Base-by-base conservation (phyloP, 2,888 invertebrate genomes). In the Micoletzkya japonica region DNA sequence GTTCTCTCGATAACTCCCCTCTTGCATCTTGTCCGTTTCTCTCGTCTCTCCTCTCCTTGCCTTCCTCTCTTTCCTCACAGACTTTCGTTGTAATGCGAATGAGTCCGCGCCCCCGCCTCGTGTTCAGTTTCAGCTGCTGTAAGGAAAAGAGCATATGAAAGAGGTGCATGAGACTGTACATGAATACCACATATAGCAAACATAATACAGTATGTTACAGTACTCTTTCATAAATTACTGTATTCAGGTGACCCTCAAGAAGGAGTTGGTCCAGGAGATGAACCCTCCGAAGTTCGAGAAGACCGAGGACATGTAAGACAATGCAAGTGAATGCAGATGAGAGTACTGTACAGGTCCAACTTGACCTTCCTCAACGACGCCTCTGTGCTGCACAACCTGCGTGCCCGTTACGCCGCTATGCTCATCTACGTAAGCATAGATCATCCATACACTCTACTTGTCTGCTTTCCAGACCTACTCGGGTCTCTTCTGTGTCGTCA, bases 241-340 rank as follows among this genome's bases (percentile, higher is more conserved):
- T 20, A 56, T 78, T 36, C 64, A 83, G 82, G 93, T 94, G 63
- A 90, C 90, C 84, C 89, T 92, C 88, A 93, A 92, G 90, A 93
- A 93, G 90, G 94, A 94, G 81, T 89, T 90, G 86, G 92, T 95
- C 86, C 91, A 90, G 88, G 95, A 96, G 90, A 95, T 95, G 89
- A 96, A 96, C 90, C 95, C 95, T 86, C 95, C 95, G 87, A 96
- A 96, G 90, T 96, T 93, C 90, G 95, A 95, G 90, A 95, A 95
- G 91, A 90, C 91, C 89, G 83, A 83, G 74, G 83, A 83, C 80
- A 84, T 84, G 83, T 66, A 17, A 54, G 24, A 52, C 24, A 52
- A 52, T 52, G 10, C 17, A n/a, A 52, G 94, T 95, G 90, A 95
- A 94, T 91, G 90, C 90, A 89, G 49, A 52, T 39, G 39, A 49